These are phyloP conservation scores for Ectropis crepuscularia DNA, from an alignment of 2,888 invertebrate genomes.

Conservation along the genomic window DNA sequence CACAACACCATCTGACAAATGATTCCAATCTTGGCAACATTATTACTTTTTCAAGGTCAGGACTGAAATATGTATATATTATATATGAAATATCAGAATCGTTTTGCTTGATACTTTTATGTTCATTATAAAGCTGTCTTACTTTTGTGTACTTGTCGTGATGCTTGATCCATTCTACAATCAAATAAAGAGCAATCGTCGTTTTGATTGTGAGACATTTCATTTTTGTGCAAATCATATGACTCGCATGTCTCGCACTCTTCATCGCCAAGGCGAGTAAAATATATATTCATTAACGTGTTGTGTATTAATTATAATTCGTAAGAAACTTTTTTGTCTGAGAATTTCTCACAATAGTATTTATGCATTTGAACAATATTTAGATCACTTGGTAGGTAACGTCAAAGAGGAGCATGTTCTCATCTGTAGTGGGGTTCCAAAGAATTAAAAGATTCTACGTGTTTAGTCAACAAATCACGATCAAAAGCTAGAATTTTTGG, in stretches of 20 bases:
- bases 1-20: no score
- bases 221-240: no score
- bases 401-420: no score
- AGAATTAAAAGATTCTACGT: background rate
- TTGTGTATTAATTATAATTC: background rate
- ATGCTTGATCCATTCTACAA: slow-evolving; percentile 1
- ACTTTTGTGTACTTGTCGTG: background rate
- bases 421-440: background rate
- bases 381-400: no score
- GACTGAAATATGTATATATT: background rate
- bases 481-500: no score
- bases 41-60: slow-evolving; percentile 1
- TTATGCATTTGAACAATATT: background rate
- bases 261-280: background rate
- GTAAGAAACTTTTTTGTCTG: background rate
- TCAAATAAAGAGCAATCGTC: no score
- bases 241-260: no score
- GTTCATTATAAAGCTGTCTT: background rate
- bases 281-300: background rate
- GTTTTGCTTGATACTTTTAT: background rate
- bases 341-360: no score
- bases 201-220: no score
- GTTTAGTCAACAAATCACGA: background rate
- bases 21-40: slow-evolving; percentile 33
- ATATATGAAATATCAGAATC: no score